Evolutionary conservation across 2,888 invertebrate genomes (phyloP).

Genomic region (Busseola fusca): DNA sequence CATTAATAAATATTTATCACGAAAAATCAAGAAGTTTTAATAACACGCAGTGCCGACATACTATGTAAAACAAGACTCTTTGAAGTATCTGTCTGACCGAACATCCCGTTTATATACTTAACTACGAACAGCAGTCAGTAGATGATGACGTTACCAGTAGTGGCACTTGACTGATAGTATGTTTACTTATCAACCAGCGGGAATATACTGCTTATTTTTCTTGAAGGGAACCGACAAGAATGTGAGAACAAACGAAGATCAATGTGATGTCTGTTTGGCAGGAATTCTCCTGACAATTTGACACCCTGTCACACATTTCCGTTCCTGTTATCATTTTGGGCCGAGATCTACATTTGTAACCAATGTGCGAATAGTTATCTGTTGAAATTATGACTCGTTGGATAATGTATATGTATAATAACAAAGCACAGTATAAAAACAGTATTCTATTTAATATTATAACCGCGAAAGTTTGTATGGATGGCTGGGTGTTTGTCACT

Average conservation of each 20-base stretch:
- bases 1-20: conserved; percentile 55
- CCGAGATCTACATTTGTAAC: conserved; percentile 16
- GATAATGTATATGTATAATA: conserved; percentile 3
- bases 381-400: conserved; percentile 2
- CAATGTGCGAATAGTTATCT: conserved; percentile 8
- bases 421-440: too few species aligned
- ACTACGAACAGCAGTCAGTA: conserved; percentile 11
- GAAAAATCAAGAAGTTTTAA: conserved; percentile 37
- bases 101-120: conserved; percentile 47
- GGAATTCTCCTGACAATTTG: conserved; percentile 36
- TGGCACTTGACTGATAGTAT: conserved; percentile 61
- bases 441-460: too few species aligned
- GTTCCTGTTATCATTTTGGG: conserved; percentile 25
- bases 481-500: too few species aligned
- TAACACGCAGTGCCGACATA: conserved; percentile 27
- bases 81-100: conserved; percentile 43
- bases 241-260: conserved; percentile 46
- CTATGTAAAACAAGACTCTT: conserved; percentile 50
- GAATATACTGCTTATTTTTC: conserved; percentile 45
- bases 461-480: too few species aligned
- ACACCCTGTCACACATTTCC: conserved; percentile 37
- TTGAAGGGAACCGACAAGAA: conserved; percentile 30
- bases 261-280: conserved; percentile 41
- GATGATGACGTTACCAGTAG: conserved; percentile 46
- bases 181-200: conserved; percentile 44